These are phyloP conservation scores for Sebastes jordani DNA, from an alignment of 2,797 vertebrate species.

Conservation along the genomic window DNA sequence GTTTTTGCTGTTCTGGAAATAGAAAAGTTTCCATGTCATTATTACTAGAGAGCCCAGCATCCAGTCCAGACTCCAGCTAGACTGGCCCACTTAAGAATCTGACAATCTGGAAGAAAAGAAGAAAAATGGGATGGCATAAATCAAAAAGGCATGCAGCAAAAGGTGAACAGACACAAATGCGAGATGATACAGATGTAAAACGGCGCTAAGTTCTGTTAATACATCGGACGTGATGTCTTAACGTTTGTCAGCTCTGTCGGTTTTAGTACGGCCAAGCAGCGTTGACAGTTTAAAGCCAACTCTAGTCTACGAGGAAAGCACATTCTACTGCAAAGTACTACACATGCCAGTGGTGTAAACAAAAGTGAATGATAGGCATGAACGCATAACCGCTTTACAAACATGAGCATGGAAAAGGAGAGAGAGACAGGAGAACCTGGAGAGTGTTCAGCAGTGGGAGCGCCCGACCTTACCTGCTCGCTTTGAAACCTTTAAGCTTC, in stretches of 20 bases:
- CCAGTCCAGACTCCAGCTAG: conserved; percentile 92
- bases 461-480: conserved; percentile 86
- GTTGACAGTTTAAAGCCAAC: not conserved
- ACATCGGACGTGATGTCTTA: conserved; percentile 19
- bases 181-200: conserved; percentile 51
- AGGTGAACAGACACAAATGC: conserved; percentile 71
- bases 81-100: conserved; percentile 92
- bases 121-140: conserved; percentile 90
- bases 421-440: not conserved
- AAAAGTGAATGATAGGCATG: not conserved
- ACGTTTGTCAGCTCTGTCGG: conserved; percentile 11
- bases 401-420: not conserved
- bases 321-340: conserved; percentile 3
- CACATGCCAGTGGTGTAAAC: conserved; percentile 45
- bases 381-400: not conserved
- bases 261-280: conserved; percentile 31
- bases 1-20: conserved; percentile 68
- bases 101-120: conserved; percentile 95
- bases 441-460: not conserved
- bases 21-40: conserved; percentile 70
- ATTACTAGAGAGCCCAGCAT: conserved; percentile 86
- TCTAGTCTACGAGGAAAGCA: conserved; percentile 4
- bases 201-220: conserved; percentile 1
- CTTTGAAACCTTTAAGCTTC: conserved; percentile 99
- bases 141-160: conserved; percentile 82